phyloP scores from a whole-genome alignment of 2,113 vertebrate genomes.

The Martes martes region DNA sequence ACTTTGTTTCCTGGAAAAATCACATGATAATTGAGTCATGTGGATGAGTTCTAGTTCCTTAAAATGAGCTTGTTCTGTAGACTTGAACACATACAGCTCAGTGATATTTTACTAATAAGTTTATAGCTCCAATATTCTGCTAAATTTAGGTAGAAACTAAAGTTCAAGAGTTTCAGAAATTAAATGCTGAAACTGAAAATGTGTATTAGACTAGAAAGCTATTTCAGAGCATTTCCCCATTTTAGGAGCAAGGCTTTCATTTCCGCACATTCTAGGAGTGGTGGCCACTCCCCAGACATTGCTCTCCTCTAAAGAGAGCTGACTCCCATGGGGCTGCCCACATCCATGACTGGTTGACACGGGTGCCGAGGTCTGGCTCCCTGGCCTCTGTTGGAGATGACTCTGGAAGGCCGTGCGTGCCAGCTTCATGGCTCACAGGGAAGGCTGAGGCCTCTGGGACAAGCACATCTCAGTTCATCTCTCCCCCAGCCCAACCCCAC shows the following conservation, averaged over 20 bases:
- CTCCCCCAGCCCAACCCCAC: not conserved
- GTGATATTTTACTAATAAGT: not conserved
- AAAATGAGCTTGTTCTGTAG: constrained; percentile 19
- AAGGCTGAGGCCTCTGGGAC: not conserved
- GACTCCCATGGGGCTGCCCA: not conserved
- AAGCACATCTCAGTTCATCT: not conserved
- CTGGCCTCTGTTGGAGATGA: not conserved
- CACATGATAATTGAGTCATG: constrained; percentile 47
- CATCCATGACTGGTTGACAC: not conserved
- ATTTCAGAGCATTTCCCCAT: not conserved
- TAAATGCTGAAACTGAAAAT: not conserved
- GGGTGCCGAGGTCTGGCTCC: not conserved
- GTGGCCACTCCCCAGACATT: not conserved
- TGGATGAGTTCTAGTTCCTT: constrained; percentile 55
- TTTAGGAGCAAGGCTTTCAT: not conserved
- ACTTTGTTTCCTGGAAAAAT: constrained; percentile 49
- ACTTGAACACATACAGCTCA: not conserved
- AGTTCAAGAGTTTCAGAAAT: not conserved
- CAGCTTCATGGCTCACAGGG: not conserved
- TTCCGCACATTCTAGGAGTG: not conserved
- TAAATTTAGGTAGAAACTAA: not conserved
- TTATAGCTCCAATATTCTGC: not conserved
- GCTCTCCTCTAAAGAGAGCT: not conserved
- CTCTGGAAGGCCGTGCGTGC: not conserved
- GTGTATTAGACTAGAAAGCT: no score